Evolutionary conservation across 2,797 vertebrate species (phyloP).

Genomic region (Etheostoma perlongum): DNA sequence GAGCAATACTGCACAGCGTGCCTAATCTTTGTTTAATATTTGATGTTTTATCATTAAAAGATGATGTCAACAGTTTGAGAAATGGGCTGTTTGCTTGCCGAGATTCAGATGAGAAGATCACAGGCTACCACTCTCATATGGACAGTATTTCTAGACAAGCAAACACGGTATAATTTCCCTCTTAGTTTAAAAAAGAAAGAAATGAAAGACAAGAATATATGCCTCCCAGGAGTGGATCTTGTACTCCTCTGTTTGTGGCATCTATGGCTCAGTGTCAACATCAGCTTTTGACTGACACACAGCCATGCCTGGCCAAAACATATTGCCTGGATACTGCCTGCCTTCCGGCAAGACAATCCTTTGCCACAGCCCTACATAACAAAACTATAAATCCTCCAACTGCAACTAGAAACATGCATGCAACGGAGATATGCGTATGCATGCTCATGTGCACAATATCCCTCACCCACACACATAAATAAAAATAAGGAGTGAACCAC

Average conservation of each 20-base stretch:
- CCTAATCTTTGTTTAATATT: neutral
- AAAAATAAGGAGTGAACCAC: slow-evolving; percentile 1
- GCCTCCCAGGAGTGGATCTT: slow-evolving; percentile 20
- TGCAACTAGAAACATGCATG: slow-evolving; percentile 53
- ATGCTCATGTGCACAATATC: slow-evolving; percentile 3
- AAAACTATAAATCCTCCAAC: slow-evolving; percentile 44
- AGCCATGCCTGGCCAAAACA: slow-evolving; percentile 51
- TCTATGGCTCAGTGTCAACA: slow-evolving; percentile 37
- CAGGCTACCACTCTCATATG: no score
- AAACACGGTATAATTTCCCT: neutral
- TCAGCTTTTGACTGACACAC: slow-evolving; percentile 44
- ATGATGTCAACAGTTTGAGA: neutral
- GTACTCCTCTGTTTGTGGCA: slow-evolving; percentile 16
- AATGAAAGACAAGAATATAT: slow-evolving; percentile 9
- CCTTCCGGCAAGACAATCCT: slow-evolving; percentile 27
- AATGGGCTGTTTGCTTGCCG: neutral
- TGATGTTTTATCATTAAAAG: neutral
- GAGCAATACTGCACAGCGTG: slow-evolving; percentile 17
- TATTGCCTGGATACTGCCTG: slow-evolving; percentile 45
- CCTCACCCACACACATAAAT: slow-evolving; percentile 9
- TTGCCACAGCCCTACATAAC: slow-evolving; percentile 30
- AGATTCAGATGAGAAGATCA: neutral
- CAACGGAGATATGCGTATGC: slow-evolving; percentile 17
- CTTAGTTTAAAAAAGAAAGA: neutral
- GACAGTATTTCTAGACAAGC: neutral